Base-by-base conservation (phyloP, 2,113 vertebrate species). In the Pelecanus crispus region DNA sequence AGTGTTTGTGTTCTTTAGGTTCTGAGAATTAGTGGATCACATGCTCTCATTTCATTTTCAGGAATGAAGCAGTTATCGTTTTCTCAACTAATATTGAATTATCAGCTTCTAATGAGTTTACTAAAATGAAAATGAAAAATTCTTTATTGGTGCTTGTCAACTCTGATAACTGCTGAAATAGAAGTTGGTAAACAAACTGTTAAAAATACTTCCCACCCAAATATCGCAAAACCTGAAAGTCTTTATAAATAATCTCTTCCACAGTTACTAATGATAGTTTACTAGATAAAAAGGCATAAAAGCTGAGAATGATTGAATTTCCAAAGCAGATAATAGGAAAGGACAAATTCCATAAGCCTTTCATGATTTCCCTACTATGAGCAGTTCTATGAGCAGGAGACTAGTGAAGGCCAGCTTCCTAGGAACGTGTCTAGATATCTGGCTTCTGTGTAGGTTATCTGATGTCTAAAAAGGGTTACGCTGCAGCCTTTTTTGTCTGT, bases 321-420 rank as follows among this genome's bases (percentile, higher is more conserved):
- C 28, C n/a, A 49, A 62, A 44, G 40, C 1, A 5, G 29, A 10
- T 87, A 42, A 28, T 75, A 38, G 2, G 26, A 50, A 59, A 56
- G 53, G 34, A 56, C 11, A 36, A 47, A 74, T 79, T 55, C 58
- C 4, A 0, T 29, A 56, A 63, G 24, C 21, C 8, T 72, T 55
- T 38, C 1, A 0, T 61, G 14, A 28, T 66, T 71, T 71, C 10
- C 3, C 8, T 91, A 0, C 16, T 75, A 0, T 8, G 18, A 74
- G 28, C 2, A 5, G 9, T 25, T 87, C 34, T 52, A 0, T 58
- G 36, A 81, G 16, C n/a, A 22, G 5, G 7, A n/a, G 36, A 20
- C 7, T 81, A 13, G 17, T 24, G 59, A 49, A 91, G 8, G 10
- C 42, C 26, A 32, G 1, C 16, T 62, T 50, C 19, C 7, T 11